Evolutionary conservation across 2,888 invertebrate genomes (phyloP), one percentile per base, ranked within the genome.

Genomic region (Phymatocera aterrima): DNA sequence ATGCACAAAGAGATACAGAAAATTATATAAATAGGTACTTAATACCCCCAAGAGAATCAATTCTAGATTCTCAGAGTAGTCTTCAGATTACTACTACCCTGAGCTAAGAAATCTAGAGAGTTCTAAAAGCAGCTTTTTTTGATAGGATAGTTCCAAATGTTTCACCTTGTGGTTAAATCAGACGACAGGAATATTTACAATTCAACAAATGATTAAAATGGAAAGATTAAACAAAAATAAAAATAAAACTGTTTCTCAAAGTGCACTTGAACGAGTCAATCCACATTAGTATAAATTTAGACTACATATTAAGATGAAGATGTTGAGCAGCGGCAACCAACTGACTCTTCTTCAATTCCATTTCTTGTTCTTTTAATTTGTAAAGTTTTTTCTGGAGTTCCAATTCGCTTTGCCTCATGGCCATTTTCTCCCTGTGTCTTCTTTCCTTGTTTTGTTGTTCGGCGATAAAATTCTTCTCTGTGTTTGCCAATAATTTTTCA

Each of bases 351-450:
- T 84, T 81, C 46, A 87, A 43, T 48, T 85, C 85, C 65, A 88
- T 78, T 70, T 88, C 85, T 18, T 84, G 84, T 74, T 88, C 87
- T 72, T 88, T 86, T 28, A 88, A 10, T 54, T 84, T 84, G 10
- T 88, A 81, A 18, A 88, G 64, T 61, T 80, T 87, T 18, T 80
- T 83, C 51, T 85, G 83, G 8, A 88, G 57, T 3, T 87, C 84
- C n/a, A 88, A 79, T 72, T 88, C 83, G 34, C 77, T 85, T 28
- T 84, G 83, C 15, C 83, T 81, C 37, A 86, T 77, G 0, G 80
- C 79, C 85, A 88, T 88, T 74, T 83, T 80, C 77, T 88, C 88
- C 37, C 79, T 81, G 74, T 88, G 88, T 28, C 88, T 83, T 70
- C 83, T 84, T 28, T 88, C 87, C 15, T 81, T 84, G 68, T 85